Evolutionary conservation across 2,797 vertebrate species (phyloP).

Genomic region (Lemur catta): DNA sequence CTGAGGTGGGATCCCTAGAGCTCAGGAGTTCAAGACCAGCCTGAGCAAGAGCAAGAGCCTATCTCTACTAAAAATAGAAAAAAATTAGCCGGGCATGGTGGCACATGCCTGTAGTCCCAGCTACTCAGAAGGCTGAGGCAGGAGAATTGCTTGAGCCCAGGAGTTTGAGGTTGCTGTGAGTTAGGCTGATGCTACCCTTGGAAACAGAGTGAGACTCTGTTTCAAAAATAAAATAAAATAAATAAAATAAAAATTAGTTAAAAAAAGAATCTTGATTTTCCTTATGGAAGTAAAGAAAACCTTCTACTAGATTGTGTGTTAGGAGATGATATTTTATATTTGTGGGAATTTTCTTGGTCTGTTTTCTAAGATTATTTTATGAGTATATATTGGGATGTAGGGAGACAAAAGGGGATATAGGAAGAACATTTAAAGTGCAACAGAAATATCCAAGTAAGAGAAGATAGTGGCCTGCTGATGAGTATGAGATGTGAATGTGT

Average conservation of each 20-base stretch:
- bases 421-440: background rate
- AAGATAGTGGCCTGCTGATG: background rate
- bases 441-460: background rate
- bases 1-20: background rate
- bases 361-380: background rate
- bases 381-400: background rate
- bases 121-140: background rate
- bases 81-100: background rate
- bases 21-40: background rate
- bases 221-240: background rate
- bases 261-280: background rate
- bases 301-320: background rate
- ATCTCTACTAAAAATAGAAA: background rate
- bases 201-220: background rate
- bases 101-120: background rate
- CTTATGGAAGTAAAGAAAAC: background rate
- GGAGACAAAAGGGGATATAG: background rate
- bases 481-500: background rate
- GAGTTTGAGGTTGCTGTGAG: background rate
- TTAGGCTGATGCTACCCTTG: background rate
- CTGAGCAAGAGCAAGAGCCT: background rate
- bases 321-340: background rate
- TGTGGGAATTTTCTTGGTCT: background rate
- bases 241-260: too few relatives aligned
- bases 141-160: background rate